Evolutionary conservation across 1,140 invertebrate species (phyloP), one percentile per base, ranked within the genome.

Genomic region (Heliconius hermathena): DNA sequence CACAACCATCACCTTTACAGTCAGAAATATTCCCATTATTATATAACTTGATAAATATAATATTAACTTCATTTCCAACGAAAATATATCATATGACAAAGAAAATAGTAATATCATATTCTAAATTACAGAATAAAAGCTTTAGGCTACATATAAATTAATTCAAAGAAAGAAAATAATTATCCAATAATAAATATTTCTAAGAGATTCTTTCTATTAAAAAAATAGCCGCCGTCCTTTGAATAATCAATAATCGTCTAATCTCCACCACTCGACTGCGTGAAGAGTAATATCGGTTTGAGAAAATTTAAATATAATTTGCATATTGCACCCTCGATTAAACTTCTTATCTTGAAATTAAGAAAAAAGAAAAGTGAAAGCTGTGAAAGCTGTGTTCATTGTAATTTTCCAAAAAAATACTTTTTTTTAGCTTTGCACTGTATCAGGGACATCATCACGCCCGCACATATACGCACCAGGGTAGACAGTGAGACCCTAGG

Each of bases 281-380:
- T 66, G 22, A 66, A 66, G 16, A 66, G 60, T 66, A 66, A 66
- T 66, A 66, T 66, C 60, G 60, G 22, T 29, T 66, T 0, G 0
- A 60, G 57, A 16, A 26, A 66, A 66, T 66, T 66, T 66, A 22
- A 66, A 66, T 66, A 66, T 66, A 22, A 66, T 29, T 29, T 66
- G 60, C 29, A 66, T 66, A 26, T 66, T 66, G 11, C 60, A 66
- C 60, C 60, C 60, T 66, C 60, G n/a, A 57, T 29, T 66, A 66
- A 11, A 9, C 11, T 66, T 66, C 57, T 26, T 11, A 22, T 16
- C 60, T 66, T n/a, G 9, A 26, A 29, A 66, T 66, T 66, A 29
- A 16, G 60, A 29, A 22, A 29, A 66, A 26, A 57, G 20, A 57
- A 0, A 57, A 57, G 54, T 22, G 20, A n/a, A 57, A 57, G 8